These are phyloP conservation scores for Bergia puertoricense DNA, from an alignment of 92 coral and sea anemone species.

Conservation along the genomic window DNA sequence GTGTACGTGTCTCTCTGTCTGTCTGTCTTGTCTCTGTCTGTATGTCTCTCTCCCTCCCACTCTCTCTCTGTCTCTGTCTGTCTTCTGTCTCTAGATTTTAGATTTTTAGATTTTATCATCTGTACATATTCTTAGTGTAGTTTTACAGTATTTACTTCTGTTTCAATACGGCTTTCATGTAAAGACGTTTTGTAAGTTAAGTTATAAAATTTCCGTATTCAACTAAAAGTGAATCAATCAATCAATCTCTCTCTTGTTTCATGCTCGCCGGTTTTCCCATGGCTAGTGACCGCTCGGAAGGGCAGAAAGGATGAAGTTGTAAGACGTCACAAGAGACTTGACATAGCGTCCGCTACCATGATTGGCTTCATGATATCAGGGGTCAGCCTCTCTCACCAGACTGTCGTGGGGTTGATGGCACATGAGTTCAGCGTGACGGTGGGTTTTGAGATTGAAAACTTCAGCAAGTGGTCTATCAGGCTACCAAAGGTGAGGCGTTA, in stretches of 20 bases:
- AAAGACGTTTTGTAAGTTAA: too few relatives aligned
- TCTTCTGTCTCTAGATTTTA: too few relatives aligned
- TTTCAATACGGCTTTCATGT: too few relatives aligned
- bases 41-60: too few relatives aligned
- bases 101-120: too few relatives aligned
- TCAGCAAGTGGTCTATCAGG: slow-evolving; percentile 19
- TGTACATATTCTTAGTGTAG: too few relatives aligned
- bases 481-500: slow-evolving; percentile 21
- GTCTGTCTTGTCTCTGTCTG: too few relatives aligned
- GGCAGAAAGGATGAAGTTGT: background rate
- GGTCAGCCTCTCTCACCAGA: background rate
- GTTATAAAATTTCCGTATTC: too few relatives aligned
- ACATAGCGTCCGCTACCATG: background rate
- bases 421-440: background rate
- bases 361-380: slow-evolving; percentile 22
- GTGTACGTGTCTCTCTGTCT: too few relatives aligned
- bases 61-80: too few relatives aligned
- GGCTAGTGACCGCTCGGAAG: background rate
- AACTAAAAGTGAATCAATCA: too few relatives aligned
- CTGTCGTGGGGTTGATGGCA: background rate
- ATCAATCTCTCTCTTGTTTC: background rate
- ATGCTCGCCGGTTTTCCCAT: background rate
- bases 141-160: too few relatives aligned
- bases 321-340: slow-evolving; percentile 3
- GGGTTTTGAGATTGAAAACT: slow-evolving; percentile 24